These are phyloP conservation scores for Sminthurides bifidus DNA, from an alignment of 1,140 invertebrate species.

Conservation along the genomic window DNA sequence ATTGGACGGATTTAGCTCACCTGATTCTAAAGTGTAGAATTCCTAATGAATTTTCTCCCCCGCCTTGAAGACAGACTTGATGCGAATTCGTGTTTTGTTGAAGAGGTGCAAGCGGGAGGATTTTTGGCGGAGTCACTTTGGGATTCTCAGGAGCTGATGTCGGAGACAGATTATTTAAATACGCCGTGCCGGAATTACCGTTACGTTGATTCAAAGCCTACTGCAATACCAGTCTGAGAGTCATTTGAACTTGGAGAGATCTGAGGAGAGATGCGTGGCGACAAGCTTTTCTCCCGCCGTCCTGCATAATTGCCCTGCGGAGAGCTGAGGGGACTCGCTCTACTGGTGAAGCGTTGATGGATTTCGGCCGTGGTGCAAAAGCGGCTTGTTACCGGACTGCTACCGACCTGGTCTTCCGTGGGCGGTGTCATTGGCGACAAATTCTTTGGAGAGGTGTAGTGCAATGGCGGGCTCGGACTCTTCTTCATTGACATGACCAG, in stretches of 20 bases:
- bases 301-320: neutral
- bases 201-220: slow-evolving; percentile 25
- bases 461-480: slow-evolving; percentile 24
- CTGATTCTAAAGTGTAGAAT: slow-evolving; percentile 74
- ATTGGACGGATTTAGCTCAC: slow-evolving; percentile 33
- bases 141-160: slow-evolving; percentile 46
- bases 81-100: slow-evolving; percentile 23
- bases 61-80: no score
- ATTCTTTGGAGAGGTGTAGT: slow-evolving; percentile 21
- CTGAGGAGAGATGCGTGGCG: slow-evolving; percentile 19
- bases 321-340: slow-evolving; percentile 7
- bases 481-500: slow-evolving; percentile 21
- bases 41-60: slow-evolving; percentile 53
- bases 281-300: neutral
- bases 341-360: slow-evolving; percentile 5
- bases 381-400: neutral
- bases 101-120: neutral
- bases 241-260: no score
- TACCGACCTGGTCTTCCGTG: slow-evolving; percentile 20
- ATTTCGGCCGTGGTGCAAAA: slow-evolving; percentile 20
- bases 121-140: slow-evolving; percentile 33
- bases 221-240: slow-evolving; percentile 4
- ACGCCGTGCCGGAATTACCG: slow-evolving; percentile 12
- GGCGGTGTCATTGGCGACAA: slow-evolving; percentile 22
- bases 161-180: neutral